phyloP scores from a whole-genome alignment of 2,888 invertebrate genomes.

The Himalopsyche kuldschensis region DNA sequence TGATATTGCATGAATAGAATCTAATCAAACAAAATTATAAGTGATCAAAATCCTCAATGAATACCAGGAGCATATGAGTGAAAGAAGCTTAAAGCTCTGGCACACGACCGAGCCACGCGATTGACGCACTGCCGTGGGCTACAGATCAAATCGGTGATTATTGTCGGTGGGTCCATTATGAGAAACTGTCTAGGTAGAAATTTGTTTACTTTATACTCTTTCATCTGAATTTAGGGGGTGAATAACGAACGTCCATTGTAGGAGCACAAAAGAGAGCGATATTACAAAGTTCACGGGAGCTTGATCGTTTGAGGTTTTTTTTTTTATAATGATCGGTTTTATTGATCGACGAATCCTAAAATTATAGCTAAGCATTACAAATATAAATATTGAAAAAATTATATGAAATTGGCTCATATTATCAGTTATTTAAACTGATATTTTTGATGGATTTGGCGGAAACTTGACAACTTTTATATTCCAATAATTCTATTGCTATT shows the following conservation, averaged over 20 bases:
- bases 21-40: constrained; percentile 23
- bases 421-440: too few species aligned
- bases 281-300: neutral
- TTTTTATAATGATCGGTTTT: neutral
- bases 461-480: too few species aligned
- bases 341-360: neutral
- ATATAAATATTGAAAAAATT: too few species aligned
- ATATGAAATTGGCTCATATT: too few species aligned
- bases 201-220: constrained; percentile 31
- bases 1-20: constrained; percentile 12
- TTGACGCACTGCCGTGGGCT: constrained; percentile 5
- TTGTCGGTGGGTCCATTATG: constrained; percentile 14
- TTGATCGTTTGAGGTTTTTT: neutral
- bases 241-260: constrained; percentile 2
- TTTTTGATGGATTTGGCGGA: too few species aligned
- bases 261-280: neutral
- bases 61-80: neutral
- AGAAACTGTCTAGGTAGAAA: constrained; percentile 25
- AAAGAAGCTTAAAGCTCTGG: neutral
- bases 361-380: too few species aligned
- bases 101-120: neutral
- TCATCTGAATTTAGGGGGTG: constrained; percentile 20
- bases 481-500: too few species aligned
- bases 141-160: constrained; percentile 13
- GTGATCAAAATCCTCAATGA: constrained; percentile 9